Conservation (phyloP, 2,797 vertebrate genomes). For the Micrastur ruficollis region DNA sequence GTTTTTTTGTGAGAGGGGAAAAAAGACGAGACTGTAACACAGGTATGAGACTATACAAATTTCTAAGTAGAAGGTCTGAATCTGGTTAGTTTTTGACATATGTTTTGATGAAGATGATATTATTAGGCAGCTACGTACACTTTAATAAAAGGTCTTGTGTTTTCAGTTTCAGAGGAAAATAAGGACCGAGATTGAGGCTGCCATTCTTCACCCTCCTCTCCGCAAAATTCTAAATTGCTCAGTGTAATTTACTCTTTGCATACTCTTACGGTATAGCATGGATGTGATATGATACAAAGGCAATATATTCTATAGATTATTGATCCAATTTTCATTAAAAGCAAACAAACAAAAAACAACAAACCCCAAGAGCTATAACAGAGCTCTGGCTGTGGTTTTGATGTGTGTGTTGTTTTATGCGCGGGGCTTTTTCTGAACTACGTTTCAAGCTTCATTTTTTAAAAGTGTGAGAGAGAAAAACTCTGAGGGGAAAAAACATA, state of each 20-base stretch:
- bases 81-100: not conserved
- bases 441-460: constrained; percentile 66
- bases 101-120: not conserved
- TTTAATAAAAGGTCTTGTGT: not conserved
- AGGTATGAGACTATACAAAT: not conserved
- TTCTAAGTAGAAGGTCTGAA: not conserved
- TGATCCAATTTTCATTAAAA: constrained; percentile 23
- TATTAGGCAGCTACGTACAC: not conserved
- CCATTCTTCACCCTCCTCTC: not conserved
- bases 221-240: not conserved
- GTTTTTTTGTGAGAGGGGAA: not conserved
- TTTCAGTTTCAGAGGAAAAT: not conserved
- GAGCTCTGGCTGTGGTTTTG: constrained; percentile 47
- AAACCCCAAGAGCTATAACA: constrained; percentile 16
- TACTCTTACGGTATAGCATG: not conserved
- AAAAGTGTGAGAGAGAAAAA: not conserved
- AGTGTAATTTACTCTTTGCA: not conserved
- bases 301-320: constrained; percentile 18
- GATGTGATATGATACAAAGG: not conserved
- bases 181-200: not conserved
- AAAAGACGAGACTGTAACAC: not conserved
- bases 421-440: constrained; percentile 54
- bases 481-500: not conserved
- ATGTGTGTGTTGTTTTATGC: not conserved
- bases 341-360: not conserved